Evolutionary conservation across 2,888 invertebrate genomes (phyloP).

Genomic region (Sarcophaga variegata): DNA sequence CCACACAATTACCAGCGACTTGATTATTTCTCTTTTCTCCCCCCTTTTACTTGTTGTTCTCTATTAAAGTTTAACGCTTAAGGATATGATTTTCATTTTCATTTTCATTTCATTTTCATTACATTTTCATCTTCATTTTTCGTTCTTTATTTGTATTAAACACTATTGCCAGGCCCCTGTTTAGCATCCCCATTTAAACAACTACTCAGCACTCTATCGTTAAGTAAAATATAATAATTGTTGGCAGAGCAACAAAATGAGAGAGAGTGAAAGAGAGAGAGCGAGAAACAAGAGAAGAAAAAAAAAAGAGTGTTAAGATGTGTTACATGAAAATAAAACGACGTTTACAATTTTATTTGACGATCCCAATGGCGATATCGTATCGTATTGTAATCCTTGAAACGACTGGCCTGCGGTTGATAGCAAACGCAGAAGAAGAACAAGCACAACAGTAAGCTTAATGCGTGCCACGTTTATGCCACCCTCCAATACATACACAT

Average conservation of each 20-base stretch:
- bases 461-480: conserved; percentile 2
- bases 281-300: background rate
- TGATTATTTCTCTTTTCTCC: conserved; percentile 1
- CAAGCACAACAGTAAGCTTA: conserved; percentile 44
- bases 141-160: background rate
- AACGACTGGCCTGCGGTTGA: conserved; percentile 62
- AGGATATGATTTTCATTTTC: conserved; percentile 59
- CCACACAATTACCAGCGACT: conserved; percentile 25
- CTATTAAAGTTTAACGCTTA: conserved; percentile 50
- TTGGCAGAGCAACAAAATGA: conserved; percentile 3
- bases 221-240: conserved; percentile 30
- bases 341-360: conserved; percentile 48
- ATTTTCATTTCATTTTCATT: conserved; percentile 35
- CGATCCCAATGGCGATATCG: conserved; percentile 62
- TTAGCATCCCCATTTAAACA: background rate
- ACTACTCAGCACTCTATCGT: background rate
- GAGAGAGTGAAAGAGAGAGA: background rate
- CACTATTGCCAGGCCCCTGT: conserved; percentile 1
- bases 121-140: conserved; percentile 1
- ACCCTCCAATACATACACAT: too few relatives aligned
- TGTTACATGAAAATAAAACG: background rate
- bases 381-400: conserved; percentile 68
- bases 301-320: background rate
- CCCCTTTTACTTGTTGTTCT: background rate
- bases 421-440: conserved; percentile 18